Evolutionary conservation across 2,113 vertebrate species (phyloP), one percentile per base, ranked within the genome.

Genomic region (Trematomus loennbergii): DNA sequence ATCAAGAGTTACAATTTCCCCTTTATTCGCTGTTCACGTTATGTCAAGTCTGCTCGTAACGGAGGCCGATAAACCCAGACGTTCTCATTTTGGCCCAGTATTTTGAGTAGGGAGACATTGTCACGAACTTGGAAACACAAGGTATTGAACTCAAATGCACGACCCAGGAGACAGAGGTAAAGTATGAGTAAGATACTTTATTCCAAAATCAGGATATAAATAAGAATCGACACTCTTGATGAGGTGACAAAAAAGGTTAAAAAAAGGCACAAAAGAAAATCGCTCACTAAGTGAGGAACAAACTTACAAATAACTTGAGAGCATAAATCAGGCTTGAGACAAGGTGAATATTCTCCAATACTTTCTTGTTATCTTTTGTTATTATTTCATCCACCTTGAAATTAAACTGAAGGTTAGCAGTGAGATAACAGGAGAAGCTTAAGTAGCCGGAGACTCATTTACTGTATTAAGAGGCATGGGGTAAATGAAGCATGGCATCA

Each of bases 1-100:
- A 87, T 87, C 83, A 69, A 74, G 73, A 82, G 55, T 79, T 88
- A 87, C 84, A 79, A 52, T 86, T 90, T 67, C 68, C 63, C 72
- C 81, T 87, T 85, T 49, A 78, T 73, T 58, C 6, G 3, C 71
- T 79, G 54, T 87, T 88, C 78, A 67, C 77, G 82, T 88, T 16
- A 59, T 88, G 88, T 85, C 83, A 90, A 77, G 64, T 68, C 69
- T 77, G 46, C 80, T 75, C 46, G 22, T 87, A 82, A 79, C 40
- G 17, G 72, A n/a, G 46, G 54, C 74, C 79, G 73, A 82, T 90
- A 82, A 87, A 87, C 62, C 43, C 29, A 25, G 67, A 68, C 46
- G 16, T 60, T 82, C 75, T 75, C 48, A 71, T 75, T 81, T 75
- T 68, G 50, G 46, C 58, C 15, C 1, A 18, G 25, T 2, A 15